A percentile compares a stretch with the other conserved stretches of the same genome.
phyloP scores from a whole-genome alignment of 53 echinoderm and acorn worm species.

The Holothuria leucospilota region DNA sequence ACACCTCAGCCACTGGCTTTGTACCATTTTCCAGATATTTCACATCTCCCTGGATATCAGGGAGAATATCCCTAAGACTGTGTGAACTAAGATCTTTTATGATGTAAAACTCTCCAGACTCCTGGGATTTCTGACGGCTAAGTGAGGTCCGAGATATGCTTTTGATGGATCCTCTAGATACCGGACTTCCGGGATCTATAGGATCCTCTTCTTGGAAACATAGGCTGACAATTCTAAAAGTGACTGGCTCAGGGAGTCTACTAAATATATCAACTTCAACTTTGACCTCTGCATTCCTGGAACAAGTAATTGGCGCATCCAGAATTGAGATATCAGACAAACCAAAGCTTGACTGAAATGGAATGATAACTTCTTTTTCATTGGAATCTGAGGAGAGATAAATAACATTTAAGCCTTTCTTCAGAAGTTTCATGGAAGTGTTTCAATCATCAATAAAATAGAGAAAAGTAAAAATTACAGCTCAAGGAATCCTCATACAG shows the following conservation, averaged over 20 bases:
- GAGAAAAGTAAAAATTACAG: too few species aligned
- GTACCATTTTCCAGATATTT: not conserved
- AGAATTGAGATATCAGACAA: conserved; percentile 56
- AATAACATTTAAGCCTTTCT: not conserved
- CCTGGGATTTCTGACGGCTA: conserved; percentile 24
- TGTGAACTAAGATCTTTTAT: conserved; percentile 17
- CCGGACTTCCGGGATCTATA: conserved; percentile 33
- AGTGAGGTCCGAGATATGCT: conserved; percentile 2
- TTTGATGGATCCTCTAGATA: not conserved
- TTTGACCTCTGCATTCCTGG: conserved; percentile 66
- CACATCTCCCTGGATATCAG: conserved; percentile 36
- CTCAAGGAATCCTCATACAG: too few species aligned
- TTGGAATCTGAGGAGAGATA: not conserved
- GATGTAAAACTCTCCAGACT: conserved; percentile 31
- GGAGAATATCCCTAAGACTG: not conserved
- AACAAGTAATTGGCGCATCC: conserved; percentile 69
- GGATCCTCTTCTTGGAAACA: conserved; percentile 60
- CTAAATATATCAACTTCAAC: conserved; percentile 68
- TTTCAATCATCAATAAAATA: too few species aligned
- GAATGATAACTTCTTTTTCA: conserved; percentile 59
- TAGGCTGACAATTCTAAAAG: conserved; percentile 67
- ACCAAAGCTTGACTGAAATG: conserved; percentile 65
- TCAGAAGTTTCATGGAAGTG: too few species aligned
- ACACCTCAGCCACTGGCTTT: conserved; percentile 41
- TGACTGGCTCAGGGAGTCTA: conserved; percentile 72